Conservation (phyloP, 1,140 invertebrate genomes). For the Nomia melanderi region DNA sequence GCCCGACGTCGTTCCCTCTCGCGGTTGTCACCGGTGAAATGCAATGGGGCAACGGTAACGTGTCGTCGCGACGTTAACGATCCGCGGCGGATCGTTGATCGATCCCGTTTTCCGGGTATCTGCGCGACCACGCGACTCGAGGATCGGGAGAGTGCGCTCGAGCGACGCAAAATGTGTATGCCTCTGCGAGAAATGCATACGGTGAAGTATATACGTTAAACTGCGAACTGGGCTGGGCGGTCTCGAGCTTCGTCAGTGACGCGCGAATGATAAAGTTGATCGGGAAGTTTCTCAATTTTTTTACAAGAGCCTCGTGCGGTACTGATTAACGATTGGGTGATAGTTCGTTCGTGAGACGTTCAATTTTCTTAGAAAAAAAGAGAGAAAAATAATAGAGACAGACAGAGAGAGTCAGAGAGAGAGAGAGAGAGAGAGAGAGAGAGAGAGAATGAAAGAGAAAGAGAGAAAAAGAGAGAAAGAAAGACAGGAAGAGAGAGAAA, state of each 20-base stretch:
- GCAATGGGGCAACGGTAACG: constrained; percentile 47
- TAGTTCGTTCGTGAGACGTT: neutral
- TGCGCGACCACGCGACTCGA: constrained; percentile 1
- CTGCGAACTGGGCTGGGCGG: neutral
- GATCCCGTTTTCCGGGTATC: neutral
- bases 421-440: neutral
- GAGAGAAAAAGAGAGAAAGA: neutral
- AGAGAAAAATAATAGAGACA: neutral
- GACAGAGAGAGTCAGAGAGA: neutral
- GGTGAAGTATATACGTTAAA: neutral
- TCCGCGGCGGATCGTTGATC: neutral
- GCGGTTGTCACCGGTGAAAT: constrained; percentile 52
- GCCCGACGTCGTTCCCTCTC: neutral
- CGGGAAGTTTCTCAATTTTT: neutral
- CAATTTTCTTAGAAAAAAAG: constrained; percentile 10
- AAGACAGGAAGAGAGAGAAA: neutral
- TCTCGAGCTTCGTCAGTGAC: neutral
- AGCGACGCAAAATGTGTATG: neutral
- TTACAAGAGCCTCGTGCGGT: neutral
- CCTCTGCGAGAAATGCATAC: constrained; percentile 32
- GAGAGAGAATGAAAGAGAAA: constrained; percentile 5
- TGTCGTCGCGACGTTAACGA: constrained; percentile 44
- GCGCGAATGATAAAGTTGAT: neutral
- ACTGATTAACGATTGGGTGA: neutral
- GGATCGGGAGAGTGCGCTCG: neutral